Evolutionary conservation across 2,113 vertebrate species (phyloP).

Genomic region (Uria aalge): DNA sequence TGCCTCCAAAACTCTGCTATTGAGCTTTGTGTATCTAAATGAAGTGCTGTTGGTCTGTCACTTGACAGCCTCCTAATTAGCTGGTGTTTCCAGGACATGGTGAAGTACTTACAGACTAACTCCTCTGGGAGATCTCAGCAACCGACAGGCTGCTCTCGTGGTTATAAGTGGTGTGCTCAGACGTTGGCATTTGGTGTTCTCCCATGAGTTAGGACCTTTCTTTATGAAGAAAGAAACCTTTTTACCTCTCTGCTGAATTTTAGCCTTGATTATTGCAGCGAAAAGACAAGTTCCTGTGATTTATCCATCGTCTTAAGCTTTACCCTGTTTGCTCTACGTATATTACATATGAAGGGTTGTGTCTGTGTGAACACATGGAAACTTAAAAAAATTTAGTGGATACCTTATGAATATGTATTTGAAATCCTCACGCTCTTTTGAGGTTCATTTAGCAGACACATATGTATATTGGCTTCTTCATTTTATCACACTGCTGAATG

Average conservation of each 20-base stretch:
- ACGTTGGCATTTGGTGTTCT: not conserved
- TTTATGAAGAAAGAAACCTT: too few relatives aligned
- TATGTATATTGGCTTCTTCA: not conserved
- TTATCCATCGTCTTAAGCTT: not conserved
- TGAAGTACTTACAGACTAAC: not conserved
- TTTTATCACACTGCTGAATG: not conserved
- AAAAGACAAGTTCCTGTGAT: not conserved
- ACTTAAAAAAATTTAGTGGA: not conserved
- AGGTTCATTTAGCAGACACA: not conserved
- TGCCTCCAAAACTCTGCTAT: not conserved
- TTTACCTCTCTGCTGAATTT: not conserved
- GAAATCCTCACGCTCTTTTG: not conserved
- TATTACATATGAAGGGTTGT: accelerated
- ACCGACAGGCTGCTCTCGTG: not conserved
- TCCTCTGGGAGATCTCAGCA: not conserved
- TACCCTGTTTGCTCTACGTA: accelerated
- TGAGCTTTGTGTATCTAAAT: not conserved
- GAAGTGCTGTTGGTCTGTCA: not conserved
- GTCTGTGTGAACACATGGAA: not conserved
- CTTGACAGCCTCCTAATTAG: not conserved
- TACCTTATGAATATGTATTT: not conserved
- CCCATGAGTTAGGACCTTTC: not conserved
- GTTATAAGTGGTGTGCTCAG: not conserved
- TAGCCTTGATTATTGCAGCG: not conserved
- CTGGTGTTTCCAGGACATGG: not conserved